Evolutionary conservation across 2,888 invertebrate genomes (phyloP).

Genomic region (Coenonympha glycerion): DNA sequence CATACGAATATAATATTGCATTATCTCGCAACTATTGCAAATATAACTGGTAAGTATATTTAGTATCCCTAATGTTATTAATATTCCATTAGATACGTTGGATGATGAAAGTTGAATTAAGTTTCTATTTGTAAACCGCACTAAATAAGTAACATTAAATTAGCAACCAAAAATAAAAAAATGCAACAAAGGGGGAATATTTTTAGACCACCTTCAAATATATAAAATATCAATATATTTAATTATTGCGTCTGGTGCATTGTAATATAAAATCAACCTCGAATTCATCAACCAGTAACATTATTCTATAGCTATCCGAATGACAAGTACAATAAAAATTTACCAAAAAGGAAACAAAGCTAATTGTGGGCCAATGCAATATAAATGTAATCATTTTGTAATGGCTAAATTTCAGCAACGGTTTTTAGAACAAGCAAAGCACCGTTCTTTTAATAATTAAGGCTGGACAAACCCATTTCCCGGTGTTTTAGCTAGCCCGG

Average conservation of each 20-base stretch:
- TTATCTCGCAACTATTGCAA: neutral
- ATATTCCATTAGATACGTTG: too few species aligned
- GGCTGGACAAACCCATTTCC: conserved; percentile 7
- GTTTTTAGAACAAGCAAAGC: conserved; percentile 9
- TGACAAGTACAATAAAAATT: neutral
- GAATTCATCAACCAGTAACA: neutral
- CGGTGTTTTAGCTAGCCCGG: conserved; percentile 11
- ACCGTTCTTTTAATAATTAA: conserved; percentile 20
- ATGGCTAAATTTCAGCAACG: neutral
- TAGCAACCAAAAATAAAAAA: too few species aligned
- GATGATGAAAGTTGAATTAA: too few species aligned
- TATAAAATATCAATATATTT: too few species aligned
- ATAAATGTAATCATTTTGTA: conserved; percentile 5
- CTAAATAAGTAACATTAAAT: too few species aligned
- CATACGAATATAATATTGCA: neutral
- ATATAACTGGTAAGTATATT: too few species aligned
- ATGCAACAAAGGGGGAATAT: too few species aligned
- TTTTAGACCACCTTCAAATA: too few species aligned
- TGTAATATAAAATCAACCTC: too few species aligned
- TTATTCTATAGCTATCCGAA: neutral
- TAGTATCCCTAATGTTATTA: too few species aligned
- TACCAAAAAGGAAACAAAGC: neutral
- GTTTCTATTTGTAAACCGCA: too few species aligned
- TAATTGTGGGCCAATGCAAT: conserved; percentile 1
- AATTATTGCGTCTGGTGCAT: too few species aligned